Evolutionary conservation across 1,140 invertebrate species (phyloP), one percentile per base, ranked within the genome.

Genomic region (Aphelenchoides avenae): DNA sequence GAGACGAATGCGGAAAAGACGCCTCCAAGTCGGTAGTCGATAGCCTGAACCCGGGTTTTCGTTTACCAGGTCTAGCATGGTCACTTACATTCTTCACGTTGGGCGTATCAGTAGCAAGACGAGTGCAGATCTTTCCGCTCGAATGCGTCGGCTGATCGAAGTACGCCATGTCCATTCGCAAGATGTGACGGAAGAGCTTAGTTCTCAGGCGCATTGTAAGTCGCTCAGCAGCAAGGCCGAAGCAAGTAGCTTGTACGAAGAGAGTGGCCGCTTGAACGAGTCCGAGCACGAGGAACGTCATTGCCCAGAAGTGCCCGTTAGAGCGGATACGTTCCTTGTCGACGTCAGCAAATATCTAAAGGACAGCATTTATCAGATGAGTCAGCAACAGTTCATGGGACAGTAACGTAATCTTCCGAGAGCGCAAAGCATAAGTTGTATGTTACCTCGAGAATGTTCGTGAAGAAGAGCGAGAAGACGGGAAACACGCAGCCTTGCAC

Each of bases 41-140:
- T 76, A 13, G 80, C 80, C 80, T 81, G 58, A n/a, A n/a, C n/a
- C n/a, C n/a, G n/a, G n/a, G n/a, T n/a, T n/a, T n/a, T n/a, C n/a
- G n/a, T n/a, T n/a, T n/a, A n/a, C n/a, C n/a, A n/a, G n/a, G n/a
- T n/a, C n/a, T n/a, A n/a, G n/a, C n/a, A n/a, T n/a, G n/a, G n/a
- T n/a, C n/a, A 36, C 34, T 13, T 43, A 43, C 52, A 52, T 79
- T 79, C 67, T 82, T 80, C 7, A 82, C 71, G 56, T 75, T 75
- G 15, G 81, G 78, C 37, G 81, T 78, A 72, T 82, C 82, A 5
- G 77, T 79, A 18, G 82, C 74, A 30, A 83, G 70, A 49, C 81
- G 67, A n/a, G 81, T 80, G 26, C 77, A 76, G 29, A 83, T 52
- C 31, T 78, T 78, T 37, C 82, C 81, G 37, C 77, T 70, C 30